phyloP scores from a whole-genome alignment of 1,140 invertebrate genomes.

The Patella vulgata region DNA sequence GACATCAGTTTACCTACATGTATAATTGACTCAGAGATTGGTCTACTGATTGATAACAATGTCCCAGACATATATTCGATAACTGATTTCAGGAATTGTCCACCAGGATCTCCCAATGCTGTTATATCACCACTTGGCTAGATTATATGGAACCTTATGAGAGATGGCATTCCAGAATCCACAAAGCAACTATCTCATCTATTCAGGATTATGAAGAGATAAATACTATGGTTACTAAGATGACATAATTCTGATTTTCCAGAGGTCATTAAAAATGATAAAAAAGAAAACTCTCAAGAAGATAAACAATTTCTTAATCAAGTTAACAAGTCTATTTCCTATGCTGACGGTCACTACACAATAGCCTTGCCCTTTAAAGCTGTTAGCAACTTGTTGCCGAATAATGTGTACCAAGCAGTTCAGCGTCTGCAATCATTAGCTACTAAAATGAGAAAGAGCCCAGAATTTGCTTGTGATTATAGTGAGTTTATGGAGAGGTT shows the following conservation, averaged over 20 bases:
- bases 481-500: not conserved
- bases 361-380: not conserved
- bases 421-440: not conserved
- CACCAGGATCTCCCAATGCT: not conserved
- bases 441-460: not conserved
- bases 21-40: constrained; percentile 4
- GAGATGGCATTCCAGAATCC: too few species aligned
- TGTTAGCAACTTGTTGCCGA: not conserved
- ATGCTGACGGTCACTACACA: not conserved
- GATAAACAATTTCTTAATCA: too few species aligned
- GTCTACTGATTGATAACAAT: constrained; percentile 8
- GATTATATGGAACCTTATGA: not conserved
- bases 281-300: too few species aligned
- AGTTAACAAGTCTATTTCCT: not conserved
- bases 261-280: too few species aligned
- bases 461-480: constrained; percentile 1
- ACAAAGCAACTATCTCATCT: too few species aligned
- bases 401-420: not conserved
- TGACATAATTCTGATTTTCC: too few species aligned
- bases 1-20: not conserved
- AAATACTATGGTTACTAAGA: too few species aligned
- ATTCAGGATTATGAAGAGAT: too few species aligned
- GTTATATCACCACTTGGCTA: not conserved
- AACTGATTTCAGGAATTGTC: constrained; percentile 5
- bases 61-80: not conserved